Percentiles rank a stretch among this genome's conserved stretches.
phyloP scores from a whole-genome alignment of 2,888 invertebrate species.

The Pyralis farinalis region DNA sequence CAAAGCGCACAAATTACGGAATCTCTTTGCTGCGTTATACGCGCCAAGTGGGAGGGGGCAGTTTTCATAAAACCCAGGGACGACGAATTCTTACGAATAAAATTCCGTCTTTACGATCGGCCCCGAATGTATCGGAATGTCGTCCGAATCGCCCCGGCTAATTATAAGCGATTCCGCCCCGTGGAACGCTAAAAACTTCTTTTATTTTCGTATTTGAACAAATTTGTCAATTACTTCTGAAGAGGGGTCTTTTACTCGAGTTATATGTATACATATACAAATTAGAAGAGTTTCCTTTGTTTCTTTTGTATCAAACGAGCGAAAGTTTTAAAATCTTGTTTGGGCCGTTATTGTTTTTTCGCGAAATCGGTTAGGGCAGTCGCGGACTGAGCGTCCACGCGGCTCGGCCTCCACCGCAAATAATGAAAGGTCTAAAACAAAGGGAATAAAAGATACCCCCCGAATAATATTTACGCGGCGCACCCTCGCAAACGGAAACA shows the following conservation, averaged over 20 bases:
- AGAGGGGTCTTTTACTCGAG: slow-evolving; percentile 39
- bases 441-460: slow-evolving; percentile 61
- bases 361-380: slow-evolving; percentile 17
- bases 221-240: slow-evolving; percentile 65
- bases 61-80: slow-evolving; percentile 52
- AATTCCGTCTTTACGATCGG: slow-evolving; percentile 47
- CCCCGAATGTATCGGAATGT: slow-evolving; percentile 40
- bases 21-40: slow-evolving; percentile 45
- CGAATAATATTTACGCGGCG: slow-evolving; percentile 69
- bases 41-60: slow-evolving; percentile 43
- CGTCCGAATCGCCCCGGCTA: slow-evolving; percentile 41
- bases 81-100: slow-evolving; percentile 44
- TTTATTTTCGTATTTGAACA: slow-evolving; percentile 54
- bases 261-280: slow-evolving; percentile 50
- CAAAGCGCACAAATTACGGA: slow-evolving; percentile 63
- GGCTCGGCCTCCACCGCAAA: slow-evolving; percentile 44
- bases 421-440: slow-evolving; percentile 68
- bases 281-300: slow-evolving; percentile 54
- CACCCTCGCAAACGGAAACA: slow-evolving; percentile 52
- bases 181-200: slow-evolving; percentile 27
- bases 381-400: slow-evolving; percentile 21
- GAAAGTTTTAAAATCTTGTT: slow-evolving; percentile 63
- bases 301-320: slow-evolving; percentile 53
- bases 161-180: slow-evolving; percentile 48
- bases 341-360: slow-evolving; percentile 48